Base-by-base conservation (phyloP, 2,888 invertebrate species). In the Caradrina clavipalpis region DNA sequence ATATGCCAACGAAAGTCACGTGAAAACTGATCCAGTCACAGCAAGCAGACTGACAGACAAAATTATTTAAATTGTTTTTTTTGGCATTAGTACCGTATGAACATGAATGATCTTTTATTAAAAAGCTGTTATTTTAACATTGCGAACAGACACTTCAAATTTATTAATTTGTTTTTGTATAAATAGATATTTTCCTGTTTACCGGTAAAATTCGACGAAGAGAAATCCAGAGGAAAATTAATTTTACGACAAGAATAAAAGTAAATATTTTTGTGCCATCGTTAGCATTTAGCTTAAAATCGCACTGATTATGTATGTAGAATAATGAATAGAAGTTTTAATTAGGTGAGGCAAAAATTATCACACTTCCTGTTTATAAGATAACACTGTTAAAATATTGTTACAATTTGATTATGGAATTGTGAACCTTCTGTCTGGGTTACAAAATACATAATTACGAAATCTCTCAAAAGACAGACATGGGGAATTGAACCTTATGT, bases 311-410 rank as follows among this genome's bases (percentile, higher is more conserved):
- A 69, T 0, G 19, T 22, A 69, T 0, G 17, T 19, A 35, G 47
- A 42, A 19, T 58, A 53, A 19, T 17, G 39, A 47, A 58, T 56
- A 50, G 47, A 56, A 50, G 15, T 56, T 51, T 60, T 39, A 42
- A 78, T 54, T 55, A 31, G 19, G 11, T 55, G 22, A 39, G 19
- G 47, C 55, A 62, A 67, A 67, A 72, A 64, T 67, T 60, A 51
- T 62, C 54, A 31, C n/a, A 64, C 54, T 76, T 80, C 81, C 83
- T 74, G 69, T 80, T 66, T 55, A 49, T 49, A 57, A 15, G 61
- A 65, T 73, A 72, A 62, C 45, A 61, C 22, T 65, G 19, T 45
- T 72, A 26, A 69, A 64, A 57, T 72, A 64, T 54, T 74, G 42
- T 54, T 57, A 57, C 10, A 71, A 22, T 31, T 57, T 78, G 72